A percentile compares a stretch with the other conserved stretches of the same genome.
These are phyloP conservation scores for Pseudomyrmex sp. DNA, from an alignment of 1,140 invertebrate genomes.

Conservation along the genomic window DNA sequence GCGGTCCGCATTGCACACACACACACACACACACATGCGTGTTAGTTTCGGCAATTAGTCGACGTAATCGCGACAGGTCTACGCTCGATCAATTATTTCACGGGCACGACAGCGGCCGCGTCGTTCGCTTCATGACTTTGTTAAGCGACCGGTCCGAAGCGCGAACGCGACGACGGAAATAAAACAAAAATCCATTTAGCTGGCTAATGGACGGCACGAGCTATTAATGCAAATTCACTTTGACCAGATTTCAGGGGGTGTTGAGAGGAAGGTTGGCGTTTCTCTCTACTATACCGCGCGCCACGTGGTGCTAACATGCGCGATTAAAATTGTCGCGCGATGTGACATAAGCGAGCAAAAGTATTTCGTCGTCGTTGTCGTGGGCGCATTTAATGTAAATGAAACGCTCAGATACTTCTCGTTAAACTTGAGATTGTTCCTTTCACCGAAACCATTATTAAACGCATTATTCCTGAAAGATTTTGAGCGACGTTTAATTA, in stretches of 20 bases:
- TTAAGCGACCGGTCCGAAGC: conserved; percentile 64
- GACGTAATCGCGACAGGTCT: conserved; percentile 59
- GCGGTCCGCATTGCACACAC: background rate
- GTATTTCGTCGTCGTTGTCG: no score
- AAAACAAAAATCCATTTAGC: conserved; percentile 77
- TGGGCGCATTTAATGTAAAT: background rate
- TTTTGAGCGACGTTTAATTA: conserved; percentile 38
- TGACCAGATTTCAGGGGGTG: conserved; percentile 69
- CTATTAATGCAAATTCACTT: conserved; percentile 78
- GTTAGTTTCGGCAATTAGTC: conserved; percentile 60
- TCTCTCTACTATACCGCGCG: background rate
- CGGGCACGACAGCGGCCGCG: conserved; percentile 53
- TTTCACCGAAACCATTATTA: background rate
- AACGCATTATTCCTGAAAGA: background rate
- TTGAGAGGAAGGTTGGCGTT: background rate
- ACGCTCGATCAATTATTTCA: conserved; percentile 67
- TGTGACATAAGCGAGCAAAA: background rate
- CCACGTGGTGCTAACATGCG: background rate
- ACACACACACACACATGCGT: background rate
- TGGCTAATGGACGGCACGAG: conserved; percentile 74
- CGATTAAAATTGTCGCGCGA: conserved; percentile 58
- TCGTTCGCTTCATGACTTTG: conserved; percentile 75
- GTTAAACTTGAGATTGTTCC: background rate
- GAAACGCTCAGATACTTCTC: conserved; percentile 16
- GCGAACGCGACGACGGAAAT: conserved; percentile 58